phyloP scores from a whole-genome alignment of 2,797 vertebrate species.

The Acanthornis magna region DNA sequence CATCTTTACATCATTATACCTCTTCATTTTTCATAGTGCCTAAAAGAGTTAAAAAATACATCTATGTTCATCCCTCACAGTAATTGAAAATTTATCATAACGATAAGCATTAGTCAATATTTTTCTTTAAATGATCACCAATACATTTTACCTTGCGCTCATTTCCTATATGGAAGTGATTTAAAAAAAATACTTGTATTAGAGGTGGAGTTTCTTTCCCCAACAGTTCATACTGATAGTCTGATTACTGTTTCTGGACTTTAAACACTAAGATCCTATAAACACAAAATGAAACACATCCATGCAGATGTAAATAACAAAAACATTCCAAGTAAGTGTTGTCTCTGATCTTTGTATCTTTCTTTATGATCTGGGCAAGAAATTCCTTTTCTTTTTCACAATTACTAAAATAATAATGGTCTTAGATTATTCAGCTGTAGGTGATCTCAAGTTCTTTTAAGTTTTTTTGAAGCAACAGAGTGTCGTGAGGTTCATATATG shows the following conservation, averaged over 20 bases:
- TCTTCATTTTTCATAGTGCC: neutral
- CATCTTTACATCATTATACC: neutral
- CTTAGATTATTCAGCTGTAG: neutral
- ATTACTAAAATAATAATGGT: neutral
- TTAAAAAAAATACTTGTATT: neutral
- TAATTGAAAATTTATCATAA: neutral
- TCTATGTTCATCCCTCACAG: neutral
- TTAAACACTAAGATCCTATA: neutral
- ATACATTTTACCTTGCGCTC: neutral
- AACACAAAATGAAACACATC: neutral
- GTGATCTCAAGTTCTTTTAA: neutral
- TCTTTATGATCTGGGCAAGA: neutral
- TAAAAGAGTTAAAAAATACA: neutral
- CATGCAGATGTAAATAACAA: neutral
- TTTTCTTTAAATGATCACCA: neutral
- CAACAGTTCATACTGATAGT: neutral
- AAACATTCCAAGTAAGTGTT: neutral
- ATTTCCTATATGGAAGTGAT: neutral
- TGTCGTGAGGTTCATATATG: neutral
- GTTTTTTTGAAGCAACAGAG: neutral
- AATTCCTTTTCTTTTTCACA: neutral
- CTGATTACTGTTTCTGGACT: neutral
- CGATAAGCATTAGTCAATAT: neutral
- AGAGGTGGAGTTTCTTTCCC: neutral
- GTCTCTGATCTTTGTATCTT: neutral